These are phyloP conservation scores for Megalopta genalis DNA, from an alignment of 1,140 invertebrate species.

Conservation along the genomic window DNA sequence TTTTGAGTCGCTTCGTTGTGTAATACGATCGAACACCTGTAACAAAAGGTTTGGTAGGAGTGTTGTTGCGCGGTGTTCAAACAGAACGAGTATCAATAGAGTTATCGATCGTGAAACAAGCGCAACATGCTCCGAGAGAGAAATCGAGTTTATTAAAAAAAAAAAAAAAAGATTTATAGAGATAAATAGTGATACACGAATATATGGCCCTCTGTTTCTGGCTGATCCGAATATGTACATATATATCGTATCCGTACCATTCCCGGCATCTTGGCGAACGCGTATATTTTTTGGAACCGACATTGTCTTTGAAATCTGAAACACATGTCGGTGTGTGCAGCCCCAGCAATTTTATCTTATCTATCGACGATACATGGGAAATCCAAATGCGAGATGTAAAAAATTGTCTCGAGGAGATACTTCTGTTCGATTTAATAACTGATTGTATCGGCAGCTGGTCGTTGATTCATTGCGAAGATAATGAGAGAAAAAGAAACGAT, in stretches of 20 bases:
- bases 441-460: conserved; percentile 12
- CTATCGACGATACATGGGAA: conserved; percentile 22
- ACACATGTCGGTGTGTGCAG: background rate
- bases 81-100: background rate
- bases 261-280: background rate
- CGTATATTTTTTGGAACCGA: conserved; percentile 1
- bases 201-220: too few species aligned
- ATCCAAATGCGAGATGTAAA: conserved; percentile 9
- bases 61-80: background rate
- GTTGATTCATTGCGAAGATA: conserved; percentile 26
- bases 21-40: background rate
- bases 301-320: too few species aligned
- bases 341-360: conserved; percentile 49
- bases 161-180: too few species aligned
- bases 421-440: background rate
- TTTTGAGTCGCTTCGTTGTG: too few species aligned
- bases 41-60: background rate
- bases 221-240: too few species aligned
- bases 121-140: background rate
- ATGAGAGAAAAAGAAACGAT: background rate
- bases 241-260: background rate
- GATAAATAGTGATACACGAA: too few species aligned
- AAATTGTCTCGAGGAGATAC: conserved; percentile 34
- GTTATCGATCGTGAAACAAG: background rate
- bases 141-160: too few species aligned